phyloP scores from a whole-genome alignment of 2,113 vertebrate species.

The Phylloscopus trochilus region DNA sequence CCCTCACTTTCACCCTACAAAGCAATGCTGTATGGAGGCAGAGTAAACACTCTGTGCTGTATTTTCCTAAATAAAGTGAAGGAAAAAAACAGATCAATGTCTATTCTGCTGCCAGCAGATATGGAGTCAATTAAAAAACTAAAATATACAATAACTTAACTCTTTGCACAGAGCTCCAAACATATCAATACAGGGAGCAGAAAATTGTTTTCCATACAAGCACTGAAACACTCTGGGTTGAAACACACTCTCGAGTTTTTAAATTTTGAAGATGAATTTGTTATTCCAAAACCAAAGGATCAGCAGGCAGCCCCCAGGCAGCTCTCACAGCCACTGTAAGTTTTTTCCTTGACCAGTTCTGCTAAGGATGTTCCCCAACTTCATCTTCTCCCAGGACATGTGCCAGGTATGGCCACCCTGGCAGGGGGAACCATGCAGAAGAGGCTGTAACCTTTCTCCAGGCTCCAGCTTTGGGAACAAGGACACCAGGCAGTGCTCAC shows the following conservation, averaged over 20 bases:
- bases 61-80: conserved; percentile 69
- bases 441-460: neutral
- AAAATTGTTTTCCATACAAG: neutral
- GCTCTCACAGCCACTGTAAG: neutral
- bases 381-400: neutral
- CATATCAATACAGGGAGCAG: conserved; percentile 34
- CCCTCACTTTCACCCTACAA: conserved; percentile 67
- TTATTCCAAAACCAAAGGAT: neutral
- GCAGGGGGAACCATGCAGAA: neutral
- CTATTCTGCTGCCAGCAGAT: conserved; percentile 63
- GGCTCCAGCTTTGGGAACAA: neutral
- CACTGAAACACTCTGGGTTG: neutral
- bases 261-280: conserved; percentile 4
- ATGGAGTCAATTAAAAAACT: conserved; percentile 68
- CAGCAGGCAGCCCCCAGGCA: neutral
- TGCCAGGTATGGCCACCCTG: neutral
- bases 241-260: neutral
- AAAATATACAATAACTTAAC: conserved; percentile 72
- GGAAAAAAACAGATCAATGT: conserved; percentile 57
- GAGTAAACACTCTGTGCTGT: conserved; percentile 64
- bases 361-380: neutral
- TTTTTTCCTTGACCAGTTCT: neutral
- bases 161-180: conserved; percentile 50
- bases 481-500: neutral
- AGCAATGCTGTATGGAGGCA: conserved; percentile 64